These are phyloP conservation scores for Orthosia gothica DNA, from an alignment of 2,888 invertebrate species.

Conservation along the genomic window DNA sequence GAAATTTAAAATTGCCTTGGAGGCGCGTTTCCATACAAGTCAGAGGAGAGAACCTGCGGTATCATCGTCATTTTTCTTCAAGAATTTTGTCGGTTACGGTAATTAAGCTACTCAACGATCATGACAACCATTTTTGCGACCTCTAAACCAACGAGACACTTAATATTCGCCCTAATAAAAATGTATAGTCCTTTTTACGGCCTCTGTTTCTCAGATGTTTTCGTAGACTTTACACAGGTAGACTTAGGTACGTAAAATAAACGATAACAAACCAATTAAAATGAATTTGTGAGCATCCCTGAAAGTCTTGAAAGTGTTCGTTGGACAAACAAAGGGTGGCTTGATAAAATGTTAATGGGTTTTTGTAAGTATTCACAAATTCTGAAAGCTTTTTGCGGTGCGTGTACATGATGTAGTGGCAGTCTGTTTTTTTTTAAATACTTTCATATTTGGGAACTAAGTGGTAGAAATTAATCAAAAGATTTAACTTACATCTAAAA, in stretches of 20 bases:
- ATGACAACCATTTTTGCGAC: not conserved
- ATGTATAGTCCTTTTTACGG: not conserved
- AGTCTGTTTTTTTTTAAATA: constrained; percentile 24
- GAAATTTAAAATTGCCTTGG: too few species aligned
- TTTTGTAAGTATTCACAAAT: constrained; percentile 36
- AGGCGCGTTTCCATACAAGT: not conserved
- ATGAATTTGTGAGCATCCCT: constrained; percentile 20
- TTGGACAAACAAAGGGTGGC: constrained; percentile 35
- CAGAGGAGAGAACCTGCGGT: not conserved
- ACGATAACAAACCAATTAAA: constrained; percentile 41
- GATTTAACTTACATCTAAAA: too few species aligned
- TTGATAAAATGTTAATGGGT: constrained; percentile 42
- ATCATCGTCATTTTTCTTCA: not conserved
- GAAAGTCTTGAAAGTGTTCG: constrained; percentile 22
- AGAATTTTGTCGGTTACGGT: not conserved
- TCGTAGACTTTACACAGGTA: constrained; percentile 12
- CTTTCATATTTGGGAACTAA: too few species aligned
- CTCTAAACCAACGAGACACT: not conserved
- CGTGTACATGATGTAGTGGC: not conserved
- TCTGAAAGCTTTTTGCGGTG: constrained; percentile 34
- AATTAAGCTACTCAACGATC: not conserved
- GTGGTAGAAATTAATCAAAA: too few species aligned
- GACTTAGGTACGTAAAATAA: constrained; percentile 16
- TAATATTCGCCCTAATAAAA: constrained; percentile 15
- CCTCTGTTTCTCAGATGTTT: constrained; percentile 2